Base-by-base conservation (phyloP, 1,140 invertebrate species). In the Drosophila burlai region DNA sequence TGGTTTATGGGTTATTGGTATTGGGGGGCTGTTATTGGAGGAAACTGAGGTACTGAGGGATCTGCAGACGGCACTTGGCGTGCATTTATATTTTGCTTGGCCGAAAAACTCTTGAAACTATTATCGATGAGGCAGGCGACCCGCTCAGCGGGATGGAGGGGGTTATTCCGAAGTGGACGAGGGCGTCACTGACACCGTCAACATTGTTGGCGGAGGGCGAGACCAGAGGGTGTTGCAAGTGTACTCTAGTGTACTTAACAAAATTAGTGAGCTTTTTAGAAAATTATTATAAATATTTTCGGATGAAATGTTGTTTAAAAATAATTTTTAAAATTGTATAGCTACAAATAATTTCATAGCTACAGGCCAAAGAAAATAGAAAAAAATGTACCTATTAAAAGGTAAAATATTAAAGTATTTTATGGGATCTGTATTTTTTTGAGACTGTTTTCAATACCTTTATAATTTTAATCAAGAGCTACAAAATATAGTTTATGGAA, bases 31-130 rank as follows among this genome's bases (percentile, higher is more conserved):
- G 47, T 50, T 50, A 50, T 50, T 50, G 47, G 47, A n/a, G 26
- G 21, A 36, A 58, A 59, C 45, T 52, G 54, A 40, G 46, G 46
- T 8, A 13, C 42, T 29, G 43, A 43, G 49, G 64, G 60, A 57
- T 76, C 59, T 76, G 64, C 71, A 69, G 71, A 60, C 78, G 71
- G 69, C 71, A 81, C 78, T 76, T 77, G 65, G 82, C 83, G 63
- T 80, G 76, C 83, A 75, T 69, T 86, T 79, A 68, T 74, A 78
- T 81, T 78, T 81, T 42, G 65, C 80, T 76, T 83, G 71, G 83
- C 76, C 83, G 55, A 87, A 86, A 85, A 77, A 75, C 83, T 73
- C 83, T 87, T 87, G 71, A 86, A 86, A 83, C 83, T 87, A 83
- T 86, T 86, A 86, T 83, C 81, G 76, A 83, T 73, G 83, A 87